Evolutionary conservation across 2,797 vertebrate genomes (phyloP), one percentile per base, ranked within the genome.

Genomic region (Cygnus olor): DNA sequence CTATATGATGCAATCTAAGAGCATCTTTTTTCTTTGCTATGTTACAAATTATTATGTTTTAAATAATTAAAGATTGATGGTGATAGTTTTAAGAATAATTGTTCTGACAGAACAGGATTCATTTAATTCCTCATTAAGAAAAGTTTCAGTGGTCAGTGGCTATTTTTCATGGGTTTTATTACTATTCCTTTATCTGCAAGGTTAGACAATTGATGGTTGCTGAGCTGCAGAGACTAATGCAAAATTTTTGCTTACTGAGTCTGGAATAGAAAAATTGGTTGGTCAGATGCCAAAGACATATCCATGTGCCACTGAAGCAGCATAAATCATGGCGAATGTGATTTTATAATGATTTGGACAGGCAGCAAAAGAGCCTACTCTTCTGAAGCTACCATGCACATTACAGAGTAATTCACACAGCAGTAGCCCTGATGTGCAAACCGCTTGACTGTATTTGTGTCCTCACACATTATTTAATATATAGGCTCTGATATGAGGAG

Each of bases 221-320:
- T 45, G 65, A 95, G 63, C 76, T 81, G 60, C 53, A 86, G 18
- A 93, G 60, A 65, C 24, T 87, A 90, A 95, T 72, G 63, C 45
- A 90, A 79, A 93, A 93, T 65, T 95, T 95, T 90, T 96, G 47
- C 86, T 90, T 89, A 88, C 54, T 63, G 84, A 18, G n/a, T 60
- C 69, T 90, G 69, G 65, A 94, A 88, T 11, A 80, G 88, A 56
- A 94, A 95, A 95, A 95, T 79, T 81, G 79, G 56, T 83, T 95
- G 95, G 51, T 78, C 72, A 71, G 72, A 66, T 73, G 93, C 93
- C 95, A 97, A 87, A 93, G 79, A 85, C n/a, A 49, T 47, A 93
- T 30, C 54, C 69, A 77, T 42, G 56, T 79, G 56, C 61, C 73
- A 71, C 49, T 69, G 74, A 74, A 80, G 89, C 57, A 80, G 51